Conservation (phyloP, 2,888 invertebrate species). For the Rhagonycha fulva region DNA sequence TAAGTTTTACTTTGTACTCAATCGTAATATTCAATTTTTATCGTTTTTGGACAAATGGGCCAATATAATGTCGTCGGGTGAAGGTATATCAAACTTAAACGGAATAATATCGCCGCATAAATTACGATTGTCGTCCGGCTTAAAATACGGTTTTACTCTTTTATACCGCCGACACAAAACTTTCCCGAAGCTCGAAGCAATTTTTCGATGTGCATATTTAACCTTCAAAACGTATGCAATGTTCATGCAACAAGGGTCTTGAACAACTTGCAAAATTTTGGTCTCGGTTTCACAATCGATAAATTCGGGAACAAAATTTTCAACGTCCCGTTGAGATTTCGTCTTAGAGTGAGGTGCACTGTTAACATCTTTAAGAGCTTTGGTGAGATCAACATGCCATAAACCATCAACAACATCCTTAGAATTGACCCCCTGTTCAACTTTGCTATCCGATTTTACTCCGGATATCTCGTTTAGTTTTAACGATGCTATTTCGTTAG, state of each 20-base stretch:
- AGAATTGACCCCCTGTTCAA: neutral
- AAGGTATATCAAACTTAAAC: constrained; percentile 64
- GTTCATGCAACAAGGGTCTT: constrained; percentile 43
- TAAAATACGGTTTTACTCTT: constrained; percentile 24
- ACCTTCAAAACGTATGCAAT: constrained; percentile 36
- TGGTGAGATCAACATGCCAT: constrained; percentile 54
- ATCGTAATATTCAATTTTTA: neutral
- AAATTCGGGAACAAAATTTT: constrained; percentile 50
- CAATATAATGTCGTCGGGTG: constrained; percentile 60
- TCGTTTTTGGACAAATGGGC: neutral
- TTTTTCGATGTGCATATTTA: constrained; percentile 39
- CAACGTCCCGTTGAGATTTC: constrained; percentile 22
- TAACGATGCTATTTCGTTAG: neutral
- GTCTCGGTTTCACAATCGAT: constrained; percentile 47
- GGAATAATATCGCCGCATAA: constrained; percentile 37
- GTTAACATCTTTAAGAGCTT: constrained; percentile 47
- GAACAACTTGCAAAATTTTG: neutral
- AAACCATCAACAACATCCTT: constrained; percentile 21
- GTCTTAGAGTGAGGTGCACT: constrained; percentile 31
- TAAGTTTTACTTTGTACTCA: neutral
- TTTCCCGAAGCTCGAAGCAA: constrained; percentile 58
- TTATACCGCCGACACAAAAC: constrained; percentile 42
- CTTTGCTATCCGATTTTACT: neutral
- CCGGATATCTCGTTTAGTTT: neutral
- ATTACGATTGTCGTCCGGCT: neutral